Conservation (phyloP, 2,797 vertebrate species). For the Cirrhinus molitorella region DNA sequence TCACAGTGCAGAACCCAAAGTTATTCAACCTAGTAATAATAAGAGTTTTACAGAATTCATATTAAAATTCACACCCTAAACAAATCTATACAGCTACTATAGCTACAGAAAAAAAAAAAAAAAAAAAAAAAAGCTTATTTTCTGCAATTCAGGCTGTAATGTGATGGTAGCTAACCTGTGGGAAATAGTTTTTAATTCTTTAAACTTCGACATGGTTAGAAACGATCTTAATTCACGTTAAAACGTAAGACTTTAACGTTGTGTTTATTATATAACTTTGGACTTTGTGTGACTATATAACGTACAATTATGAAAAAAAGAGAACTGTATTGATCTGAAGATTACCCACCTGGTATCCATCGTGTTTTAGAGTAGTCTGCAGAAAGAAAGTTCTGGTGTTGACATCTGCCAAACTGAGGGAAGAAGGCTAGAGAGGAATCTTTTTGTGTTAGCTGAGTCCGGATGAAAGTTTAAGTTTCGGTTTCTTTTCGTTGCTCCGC, state of each 20-base stretch:
- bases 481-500: background rate
- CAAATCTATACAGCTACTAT: background rate
- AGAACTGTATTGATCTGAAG: too few relatives aligned
- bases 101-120: too few relatives aligned
- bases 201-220: background rate
- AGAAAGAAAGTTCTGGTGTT: background rate
- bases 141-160: background rate
- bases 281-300: background rate
- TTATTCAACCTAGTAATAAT: too few relatives aligned
- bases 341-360: constrained; percentile 27
- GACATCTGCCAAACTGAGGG: too few relatives aligned
- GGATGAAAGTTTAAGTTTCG: constrained; percentile 4
- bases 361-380: background rate
- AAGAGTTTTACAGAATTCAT: too few relatives aligned
- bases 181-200: background rate
- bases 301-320: background rate
- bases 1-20: background rate
- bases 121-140: background rate
- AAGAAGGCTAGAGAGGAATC: background rate
- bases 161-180: background rate
- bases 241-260: background rate
- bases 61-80: background rate
- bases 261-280: background rate
- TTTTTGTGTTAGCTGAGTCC: background rate
- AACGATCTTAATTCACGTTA: background rate